Evolutionary conservation across 2,888 invertebrate species (phyloP).

Genomic region (Drosophila fulvimacula): DNA sequence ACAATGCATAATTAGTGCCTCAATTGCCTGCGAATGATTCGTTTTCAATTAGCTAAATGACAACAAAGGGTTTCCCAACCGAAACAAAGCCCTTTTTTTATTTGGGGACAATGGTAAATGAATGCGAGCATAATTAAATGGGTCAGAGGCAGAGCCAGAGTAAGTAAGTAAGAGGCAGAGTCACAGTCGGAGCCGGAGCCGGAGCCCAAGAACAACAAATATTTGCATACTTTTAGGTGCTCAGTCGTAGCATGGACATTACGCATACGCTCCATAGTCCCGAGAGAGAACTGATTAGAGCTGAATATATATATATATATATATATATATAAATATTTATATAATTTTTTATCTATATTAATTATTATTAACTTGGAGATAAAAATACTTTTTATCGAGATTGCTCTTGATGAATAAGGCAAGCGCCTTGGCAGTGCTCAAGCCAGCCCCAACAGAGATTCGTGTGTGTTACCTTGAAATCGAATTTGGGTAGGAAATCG

Average conservation of each 20-base stretch:
- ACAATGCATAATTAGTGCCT: neutral
- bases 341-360: too few species aligned
- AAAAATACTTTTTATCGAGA: conserved; percentile 1
- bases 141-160: neutral
- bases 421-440: neutral
- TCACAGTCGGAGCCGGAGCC: too few species aligned
- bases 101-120: conserved; percentile 32
- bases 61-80: neutral
- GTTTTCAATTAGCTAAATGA: conserved; percentile 25
- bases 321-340: neutral
- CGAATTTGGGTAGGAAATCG: conserved; percentile 23
- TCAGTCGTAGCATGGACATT: neutral
- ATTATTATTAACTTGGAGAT: too few species aligned
- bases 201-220: neutral
- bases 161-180: too few species aligned
- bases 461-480: neutral
- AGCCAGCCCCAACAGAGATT: neutral
- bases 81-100: conserved; percentile 14
- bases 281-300: neutral
- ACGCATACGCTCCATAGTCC: conserved; percentile 1
- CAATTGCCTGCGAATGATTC: neutral
- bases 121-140: conserved; percentile 6
- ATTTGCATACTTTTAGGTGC: conserved; percentile 9
- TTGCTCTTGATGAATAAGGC: conserved; percentile 16
- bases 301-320: neutral